Percentiles rank a stretch among this genome's conserved stretches.
Evolutionary conservation across 2,797 vertebrate species (phyloP).

Genomic region (Mormyrops attenuatus): DNA sequence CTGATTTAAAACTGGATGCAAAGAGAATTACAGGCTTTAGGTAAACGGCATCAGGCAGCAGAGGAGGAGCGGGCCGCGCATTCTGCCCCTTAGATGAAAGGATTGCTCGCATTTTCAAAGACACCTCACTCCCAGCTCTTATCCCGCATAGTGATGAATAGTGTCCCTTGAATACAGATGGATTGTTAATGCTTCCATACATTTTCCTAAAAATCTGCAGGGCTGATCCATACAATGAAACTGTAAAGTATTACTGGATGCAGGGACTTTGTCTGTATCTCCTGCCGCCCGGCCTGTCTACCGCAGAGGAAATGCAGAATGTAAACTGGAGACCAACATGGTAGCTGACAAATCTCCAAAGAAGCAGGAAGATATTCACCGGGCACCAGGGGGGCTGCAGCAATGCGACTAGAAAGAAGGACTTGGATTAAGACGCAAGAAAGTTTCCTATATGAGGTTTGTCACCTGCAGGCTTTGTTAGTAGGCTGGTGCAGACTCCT

Average conservation of each 20-base stretch:
- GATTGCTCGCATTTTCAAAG: background rate
- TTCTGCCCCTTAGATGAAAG: background rate
- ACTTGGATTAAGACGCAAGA: background rate
- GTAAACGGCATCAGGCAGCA: background rate
- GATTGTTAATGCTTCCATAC: background rate
- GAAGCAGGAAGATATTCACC: background rate
- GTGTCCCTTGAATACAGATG: background rate
- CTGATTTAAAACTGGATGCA: background rate
- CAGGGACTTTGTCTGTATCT: background rate
- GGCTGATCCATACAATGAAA: background rate
- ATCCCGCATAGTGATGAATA: background rate
- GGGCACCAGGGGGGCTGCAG: background rate
- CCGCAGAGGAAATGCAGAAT: background rate
- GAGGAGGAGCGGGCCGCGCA: background rate
- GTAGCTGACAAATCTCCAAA: background rate
- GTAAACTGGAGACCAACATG: background rate
- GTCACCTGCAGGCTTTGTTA: background rate
- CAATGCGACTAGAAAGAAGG: background rate
- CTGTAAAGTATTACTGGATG: background rate
- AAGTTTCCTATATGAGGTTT: background rate
- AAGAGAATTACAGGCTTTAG: background rate
- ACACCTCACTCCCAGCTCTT: background rate
- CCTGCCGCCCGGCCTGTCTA: background rate
- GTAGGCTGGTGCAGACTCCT: background rate
- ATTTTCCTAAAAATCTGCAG: background rate